phyloP scores from a whole-genome alignment of 2,888 invertebrate species.

The Bombyx huttoni region DNA sequence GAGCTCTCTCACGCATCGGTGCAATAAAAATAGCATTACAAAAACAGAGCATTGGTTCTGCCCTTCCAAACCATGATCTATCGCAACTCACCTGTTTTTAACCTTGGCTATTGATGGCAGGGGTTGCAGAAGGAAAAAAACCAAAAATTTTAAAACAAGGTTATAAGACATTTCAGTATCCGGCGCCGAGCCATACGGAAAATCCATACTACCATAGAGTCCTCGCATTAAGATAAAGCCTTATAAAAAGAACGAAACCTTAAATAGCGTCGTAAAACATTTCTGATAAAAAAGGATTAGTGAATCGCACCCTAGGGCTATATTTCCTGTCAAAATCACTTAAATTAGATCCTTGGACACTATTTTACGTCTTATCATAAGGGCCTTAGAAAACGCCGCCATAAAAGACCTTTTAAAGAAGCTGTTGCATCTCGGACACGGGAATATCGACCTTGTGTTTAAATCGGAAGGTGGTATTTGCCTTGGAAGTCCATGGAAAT shows the following conservation, averaged over 20 bases:
- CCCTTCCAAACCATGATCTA: too few relatives aligned
- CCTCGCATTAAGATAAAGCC: not conserved
- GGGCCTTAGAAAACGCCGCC: slow-evolving; percentile 8
- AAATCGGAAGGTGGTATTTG: not conserved
- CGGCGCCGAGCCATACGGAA: not conserved
- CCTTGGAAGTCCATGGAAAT: not conserved
- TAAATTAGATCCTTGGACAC: slow-evolving; percentile 38
- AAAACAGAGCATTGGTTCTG: too few relatives aligned
- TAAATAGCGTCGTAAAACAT: slow-evolving; percentile 13
- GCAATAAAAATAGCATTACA: too few relatives aligned
- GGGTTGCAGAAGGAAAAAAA: too few relatives aligned
- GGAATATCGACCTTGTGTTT: not conserved
- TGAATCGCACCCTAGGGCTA: slow-evolving; percentile 22
- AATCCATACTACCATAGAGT: not conserved
- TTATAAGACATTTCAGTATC: not conserved
- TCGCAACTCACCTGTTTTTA: too few relatives aligned
- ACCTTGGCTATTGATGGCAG: too few relatives aligned
- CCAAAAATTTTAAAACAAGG: not conserved
- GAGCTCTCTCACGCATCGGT: too few relatives aligned
- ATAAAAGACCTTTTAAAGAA: slow-evolving; percentile 2
- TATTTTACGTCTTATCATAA: slow-evolving; percentile 45
- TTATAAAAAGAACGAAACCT: not conserved
- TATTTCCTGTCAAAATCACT: slow-evolving; percentile 41
- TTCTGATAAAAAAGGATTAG: slow-evolving; percentile 26
- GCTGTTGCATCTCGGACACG: not conserved